Evolutionary conservation across 2,797 vertebrate species (phyloP).

Genomic region (Scyliorhinus canicula): DNA sequence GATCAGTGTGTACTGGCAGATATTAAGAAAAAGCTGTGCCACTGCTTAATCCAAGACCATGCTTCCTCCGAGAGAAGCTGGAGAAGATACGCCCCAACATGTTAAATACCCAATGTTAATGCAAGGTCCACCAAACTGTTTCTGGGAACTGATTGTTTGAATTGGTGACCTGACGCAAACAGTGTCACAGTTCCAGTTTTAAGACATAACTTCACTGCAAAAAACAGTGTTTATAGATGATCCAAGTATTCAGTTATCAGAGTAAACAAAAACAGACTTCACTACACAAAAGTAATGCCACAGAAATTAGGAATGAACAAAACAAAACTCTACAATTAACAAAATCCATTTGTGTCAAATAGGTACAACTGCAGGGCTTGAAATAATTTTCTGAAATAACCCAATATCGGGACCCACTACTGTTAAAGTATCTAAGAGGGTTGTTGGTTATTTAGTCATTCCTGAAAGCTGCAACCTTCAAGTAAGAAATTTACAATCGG

Average conservation of each 20-base stretch:
- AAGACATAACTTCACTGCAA: slow-evolving; percentile 47
- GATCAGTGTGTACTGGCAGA: not conserved
- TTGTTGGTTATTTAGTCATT: not conserved
- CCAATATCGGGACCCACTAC: not conserved
- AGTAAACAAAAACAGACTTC: slow-evolving; percentile 40
- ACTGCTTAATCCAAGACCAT: not conserved
- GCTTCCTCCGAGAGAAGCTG: not conserved
- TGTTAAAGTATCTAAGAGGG: not conserved
- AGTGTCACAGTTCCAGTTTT: slow-evolving; percentile 55
- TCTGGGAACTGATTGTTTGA: not conserved
- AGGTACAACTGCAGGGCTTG: slow-evolving; percentile 48
- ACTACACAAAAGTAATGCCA: slow-evolving; percentile 52
- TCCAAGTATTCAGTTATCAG: not conserved
- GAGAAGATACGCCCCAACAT: too few relatives aligned
- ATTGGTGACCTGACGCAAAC: too few relatives aligned
- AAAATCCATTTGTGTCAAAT: slow-evolving; percentile 58
- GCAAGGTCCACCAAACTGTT: not conserved
- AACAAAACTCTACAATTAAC: slow-evolving; percentile 57
- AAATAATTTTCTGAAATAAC: slow-evolving; percentile 1
- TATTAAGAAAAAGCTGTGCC: not conserved
- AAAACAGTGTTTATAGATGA: slow-evolving; percentile 40
- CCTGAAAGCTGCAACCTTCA: slow-evolving; percentile 7
- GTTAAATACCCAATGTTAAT: not conserved
- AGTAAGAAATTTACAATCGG: not conserved
- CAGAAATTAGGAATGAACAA: slow-evolving; percentile 54